Conservation (phyloP, 2,888 invertebrate species). For the Unio delphinus region DNA sequence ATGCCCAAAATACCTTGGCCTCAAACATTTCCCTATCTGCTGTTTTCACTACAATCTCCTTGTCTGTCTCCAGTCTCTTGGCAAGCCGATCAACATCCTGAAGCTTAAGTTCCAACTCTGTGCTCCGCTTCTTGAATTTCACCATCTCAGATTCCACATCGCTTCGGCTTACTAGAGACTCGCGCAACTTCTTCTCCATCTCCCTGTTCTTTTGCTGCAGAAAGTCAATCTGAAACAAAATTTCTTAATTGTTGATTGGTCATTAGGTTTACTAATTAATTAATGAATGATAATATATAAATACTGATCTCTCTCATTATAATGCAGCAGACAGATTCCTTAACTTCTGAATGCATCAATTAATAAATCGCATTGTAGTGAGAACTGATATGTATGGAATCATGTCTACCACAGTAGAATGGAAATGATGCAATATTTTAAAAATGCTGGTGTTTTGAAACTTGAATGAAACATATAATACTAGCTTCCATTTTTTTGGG, state of each 20-base stretch:
- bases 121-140: constrained; percentile 45
- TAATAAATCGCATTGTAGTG: too few species aligned
- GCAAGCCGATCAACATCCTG: constrained; percentile 64
- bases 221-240: constrained; percentile 64
- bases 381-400: too few species aligned
- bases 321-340: too few species aligned
- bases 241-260: constrained; percentile 3
- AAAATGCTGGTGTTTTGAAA: too few species aligned
- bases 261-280: neutral
- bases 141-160: constrained; percentile 41
- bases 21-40: constrained; percentile 67
- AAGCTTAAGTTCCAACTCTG: constrained; percentile 60
- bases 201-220: constrained; percentile 70
- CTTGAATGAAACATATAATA: too few species aligned
- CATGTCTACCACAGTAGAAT: too few species aligned
- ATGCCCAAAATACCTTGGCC: constrained; percentile 50
- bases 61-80: constrained; percentile 63
- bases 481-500: too few species aligned
- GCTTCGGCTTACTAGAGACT: constrained; percentile 36
- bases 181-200: constrained; percentile 62
- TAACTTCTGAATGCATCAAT: too few species aligned
- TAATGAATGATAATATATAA: too few species aligned
- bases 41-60: constrained; percentile 59
- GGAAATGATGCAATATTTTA: too few species aligned
- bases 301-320: too few species aligned